Evolutionary conservation across 2,797 vertebrate genomes (phyloP), one percentile per base, ranked within the genome.

Genomic region (Phataginus tricuspis): DNA sequence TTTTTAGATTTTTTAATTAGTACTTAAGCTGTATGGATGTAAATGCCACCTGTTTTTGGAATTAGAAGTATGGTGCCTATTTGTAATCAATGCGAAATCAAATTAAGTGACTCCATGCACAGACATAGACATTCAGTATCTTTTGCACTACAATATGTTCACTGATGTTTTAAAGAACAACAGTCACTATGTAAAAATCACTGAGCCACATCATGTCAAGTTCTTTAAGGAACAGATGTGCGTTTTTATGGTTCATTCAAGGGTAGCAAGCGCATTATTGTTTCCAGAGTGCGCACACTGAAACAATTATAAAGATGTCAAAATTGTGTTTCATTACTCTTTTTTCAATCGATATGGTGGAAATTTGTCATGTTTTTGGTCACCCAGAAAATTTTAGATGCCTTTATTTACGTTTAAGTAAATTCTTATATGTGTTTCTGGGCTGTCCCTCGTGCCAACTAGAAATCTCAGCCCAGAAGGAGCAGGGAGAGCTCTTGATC

Each of bases 181-280:
- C 45, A 53, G 79, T 82, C 68, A 4, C 42, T 53, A 5, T 59
- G 55, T 75, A 96, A 96, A 96, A 92, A 61, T 94, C 64, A 92
- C 80, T 91, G 82, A 94, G 45, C 34, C 80, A 86, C 87, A 92
- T 95, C 59, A 11, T 42, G 82, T 95, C 16, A 85, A 53, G 29
- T 75, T 94, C 12, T 91, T 84, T 78, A 88, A 95, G 72, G 23
- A 94, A 64, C 92, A 97, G 96, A 92, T 91, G 90, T 92, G 31
- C 19, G 82, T 68, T 93, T 94, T 91, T 64, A 92, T 82, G 45
- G 29, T 85, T 97, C 42, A 39, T 51, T 90, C 80, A 90, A 94
- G 53, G 96, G 49, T 31, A 72, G 16, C 49, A 86, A 53, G n/a
- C 64, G 78, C n/a, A 61, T 92, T 55, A 83, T 93, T 7, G 4